A percentile compares a stretch with the other conserved stretches of the same genome.
phyloP scores from a whole-genome alignment of 23 tunicate genomes.

The Aplidium turbinatum region DNA sequence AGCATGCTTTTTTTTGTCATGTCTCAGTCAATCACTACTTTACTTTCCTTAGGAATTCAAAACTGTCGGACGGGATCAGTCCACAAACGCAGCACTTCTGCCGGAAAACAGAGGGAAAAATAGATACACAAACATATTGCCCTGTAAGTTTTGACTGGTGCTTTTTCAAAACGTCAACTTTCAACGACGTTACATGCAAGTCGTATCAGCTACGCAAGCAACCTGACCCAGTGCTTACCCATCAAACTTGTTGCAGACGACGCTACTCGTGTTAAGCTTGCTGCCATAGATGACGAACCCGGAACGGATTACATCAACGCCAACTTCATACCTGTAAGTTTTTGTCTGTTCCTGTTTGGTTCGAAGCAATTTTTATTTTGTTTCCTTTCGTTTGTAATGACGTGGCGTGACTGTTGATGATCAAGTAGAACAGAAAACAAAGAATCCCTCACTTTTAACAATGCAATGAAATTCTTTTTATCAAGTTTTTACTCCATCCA shows the following conservation, averaged over 20 bases:
- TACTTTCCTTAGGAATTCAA: conserved; percentile 62
- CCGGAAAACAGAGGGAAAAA: conserved; percentile 90
- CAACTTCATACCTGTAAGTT: conserved; percentile 88
- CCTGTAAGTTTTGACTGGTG: conserved; percentile 54
- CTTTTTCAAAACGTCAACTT: no score
- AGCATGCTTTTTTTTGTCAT: no score
- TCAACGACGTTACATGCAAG: no score
- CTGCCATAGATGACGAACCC: conserved; percentile 66
- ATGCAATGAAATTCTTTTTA: no score
- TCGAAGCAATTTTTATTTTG: no score
- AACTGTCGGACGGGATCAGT: conserved; percentile 80
- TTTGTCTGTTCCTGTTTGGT: no score
- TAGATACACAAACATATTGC: conserved; percentile 92
- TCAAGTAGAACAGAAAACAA: no score
- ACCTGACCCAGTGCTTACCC: neutral
- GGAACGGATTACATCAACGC: conserved; percentile 95
- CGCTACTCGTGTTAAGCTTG: conserved; percentile 60
- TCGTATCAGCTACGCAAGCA: no score
- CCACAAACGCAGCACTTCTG: conserved; percentile 51
- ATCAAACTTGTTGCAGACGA: conserved; percentile 48
- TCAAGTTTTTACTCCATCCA: neutral
- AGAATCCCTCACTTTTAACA: no score
- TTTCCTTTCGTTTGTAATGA: no score
- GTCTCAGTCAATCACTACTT: no score
- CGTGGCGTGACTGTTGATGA: no score